Evolutionary conservation across 2,797 vertebrate species (phyloP).

Genomic region (Chloroceryle inda): DNA sequence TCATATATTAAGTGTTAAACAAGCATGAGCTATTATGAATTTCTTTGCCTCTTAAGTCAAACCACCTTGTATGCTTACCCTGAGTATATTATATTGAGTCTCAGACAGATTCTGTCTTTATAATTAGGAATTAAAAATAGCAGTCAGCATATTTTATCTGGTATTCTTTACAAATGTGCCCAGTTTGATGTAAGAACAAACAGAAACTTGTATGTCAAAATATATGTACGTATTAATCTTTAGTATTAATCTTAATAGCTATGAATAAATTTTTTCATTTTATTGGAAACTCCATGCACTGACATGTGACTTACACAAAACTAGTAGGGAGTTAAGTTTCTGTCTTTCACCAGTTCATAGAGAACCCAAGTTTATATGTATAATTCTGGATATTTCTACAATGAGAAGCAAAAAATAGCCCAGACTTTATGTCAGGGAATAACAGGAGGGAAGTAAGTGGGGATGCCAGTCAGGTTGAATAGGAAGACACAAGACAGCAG

Average conservation of each 20-base stretch:
- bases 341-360: neutral
- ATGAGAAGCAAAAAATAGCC: neutral
- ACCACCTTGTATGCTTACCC: neutral
- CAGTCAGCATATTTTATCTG: neutral
- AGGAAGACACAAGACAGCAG: conserved; percentile 10
- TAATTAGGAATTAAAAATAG: neutral
- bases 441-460: neutral
- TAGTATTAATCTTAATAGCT: too few relatives aligned
- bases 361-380: neutral
- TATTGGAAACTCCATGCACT: neutral
- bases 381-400: neutral
- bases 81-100: neutral
- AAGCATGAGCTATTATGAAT: neutral
- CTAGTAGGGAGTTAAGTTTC: neutral
- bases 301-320: neutral
- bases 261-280: neutral
- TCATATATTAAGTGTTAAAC: neutral
- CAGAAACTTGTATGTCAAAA: neutral
- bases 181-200: neutral
- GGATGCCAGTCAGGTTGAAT: neutral
- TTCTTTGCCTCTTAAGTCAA: neutral
- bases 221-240: neutral
- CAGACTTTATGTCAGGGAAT: neutral
- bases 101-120: neutral
- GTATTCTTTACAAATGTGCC: neutral